Evolutionary conservation across 1,140 invertebrate genomes (phyloP).

Genomic region (Ceratoteleas bidentatus): DNA sequence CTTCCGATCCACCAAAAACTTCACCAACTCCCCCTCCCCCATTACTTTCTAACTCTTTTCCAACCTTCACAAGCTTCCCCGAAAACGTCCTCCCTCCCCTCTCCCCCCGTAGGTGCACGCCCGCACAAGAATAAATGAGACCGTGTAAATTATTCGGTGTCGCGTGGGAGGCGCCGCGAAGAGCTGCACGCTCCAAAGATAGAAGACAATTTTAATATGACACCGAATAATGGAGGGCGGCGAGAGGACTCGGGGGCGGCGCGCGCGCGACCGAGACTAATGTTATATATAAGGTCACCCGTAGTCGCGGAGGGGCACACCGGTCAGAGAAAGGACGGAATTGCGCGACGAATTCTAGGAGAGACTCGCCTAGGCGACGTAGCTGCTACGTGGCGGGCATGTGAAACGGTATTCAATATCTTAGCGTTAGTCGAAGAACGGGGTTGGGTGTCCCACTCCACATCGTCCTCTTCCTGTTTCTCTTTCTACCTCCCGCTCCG

Average conservation of each 20-base stretch:
- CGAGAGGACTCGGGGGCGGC: slow-evolving; percentile 15
- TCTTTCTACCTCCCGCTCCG: too few species aligned
- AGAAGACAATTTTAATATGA: slow-evolving; percentile 78
- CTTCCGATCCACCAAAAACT: too few species aligned
- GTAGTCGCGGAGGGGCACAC: slow-evolving; percentile 30
- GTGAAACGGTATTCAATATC: slow-evolving; percentile 80
- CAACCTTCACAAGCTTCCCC: too few species aligned
- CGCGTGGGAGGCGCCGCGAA: slow-evolving; percentile 22
- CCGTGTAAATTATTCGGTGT: slow-evolving; percentile 48
- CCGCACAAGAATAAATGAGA: slow-evolving; percentile 36
- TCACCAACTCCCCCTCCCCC: too few species aligned
- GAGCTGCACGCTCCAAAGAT: slow-evolving; percentile 61
- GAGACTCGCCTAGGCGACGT: slow-evolving; percentile 51
- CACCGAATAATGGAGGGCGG: slow-evolving; percentile 70
- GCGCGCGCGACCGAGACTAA: slow-evolving; percentile 15
- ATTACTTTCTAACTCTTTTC: too few species aligned
- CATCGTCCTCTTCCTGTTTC: too few species aligned
- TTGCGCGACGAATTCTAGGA: slow-evolving; percentile 51
- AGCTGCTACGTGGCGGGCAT: slow-evolving; percentile 77
- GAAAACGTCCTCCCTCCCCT: too few species aligned
- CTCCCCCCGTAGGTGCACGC: slow-evolving; percentile 20
- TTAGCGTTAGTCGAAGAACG: slow-evolving; percentile 59
- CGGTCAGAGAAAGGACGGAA: slow-evolving; percentile 50
- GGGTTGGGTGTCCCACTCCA: too few species aligned
- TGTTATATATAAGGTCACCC: slow-evolving; percentile 70